Base-by-base conservation (phyloP, 2,113 vertebrate species). In the Atherinomorus stipes region DNA sequence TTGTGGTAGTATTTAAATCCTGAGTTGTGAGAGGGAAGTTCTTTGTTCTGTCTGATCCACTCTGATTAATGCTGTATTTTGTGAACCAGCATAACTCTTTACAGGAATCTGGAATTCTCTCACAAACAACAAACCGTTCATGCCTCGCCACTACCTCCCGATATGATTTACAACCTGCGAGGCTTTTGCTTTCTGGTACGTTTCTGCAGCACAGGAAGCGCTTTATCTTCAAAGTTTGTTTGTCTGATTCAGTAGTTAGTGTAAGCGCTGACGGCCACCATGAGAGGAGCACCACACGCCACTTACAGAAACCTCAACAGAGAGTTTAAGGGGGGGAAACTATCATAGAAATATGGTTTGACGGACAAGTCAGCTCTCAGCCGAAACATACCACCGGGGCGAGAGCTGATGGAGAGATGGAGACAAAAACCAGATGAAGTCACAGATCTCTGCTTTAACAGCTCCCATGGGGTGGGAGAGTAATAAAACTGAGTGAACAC, bases 401-500 rank as follows among this genome's bases (percentile, higher is more conserved):
- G 21, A 64, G 61, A 1, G 54, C 71, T 53, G 78, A 86, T 65
- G 81, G 79, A 62, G 79, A 85, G 83, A 57, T 7, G 0, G 34
- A 74, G 86, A 87, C 78, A 65, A 56, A 75, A 84, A 71, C 70
- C 89, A 90, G 89, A 85, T 63, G 53, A 51, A 78, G 76, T 70
- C 71, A 79, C 82, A 73, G 64, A 71, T 85, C 86, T 76, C 61
- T 69, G 58, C 63, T 70, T 76, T 74, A 84, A 87, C 56, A 52
- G 65, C 42, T 85, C 88, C 80, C 74, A 2, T 7, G 7, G 78
- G 78, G 64, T 64, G 1, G 16, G 64, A 54, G 69, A 78, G 87
- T 66, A 72, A 65, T 84, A 83, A 84, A 89, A 71, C 44, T 61
- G 80, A 82, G 72, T 40, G 76, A 78, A 84, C 72, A 83, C 82